Evolutionary conservation across 23 tunicate species (phyloP).

Genomic region (Pegea sp.): DNA sequence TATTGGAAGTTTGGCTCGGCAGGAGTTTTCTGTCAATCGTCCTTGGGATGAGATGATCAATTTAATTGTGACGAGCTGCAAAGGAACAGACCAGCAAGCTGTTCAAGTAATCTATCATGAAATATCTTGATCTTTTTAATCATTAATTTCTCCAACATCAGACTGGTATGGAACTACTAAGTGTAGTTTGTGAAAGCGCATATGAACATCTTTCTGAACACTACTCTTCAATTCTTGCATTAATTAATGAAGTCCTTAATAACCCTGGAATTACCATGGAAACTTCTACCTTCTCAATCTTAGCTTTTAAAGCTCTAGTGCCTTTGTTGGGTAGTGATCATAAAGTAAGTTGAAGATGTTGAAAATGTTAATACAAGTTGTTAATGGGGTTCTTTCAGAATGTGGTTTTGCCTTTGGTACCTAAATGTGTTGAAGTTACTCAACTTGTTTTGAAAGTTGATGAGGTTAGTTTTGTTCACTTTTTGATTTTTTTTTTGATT

Average conservation of each 20-base stretch:
- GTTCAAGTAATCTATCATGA: too few species aligned
- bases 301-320: conserved; percentile 54
- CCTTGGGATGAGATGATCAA: too few species aligned
- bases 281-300: conserved; percentile 24
- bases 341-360: conserved; percentile 17
- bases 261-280: conserved; percentile 3
- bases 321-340: conserved; percentile 77
- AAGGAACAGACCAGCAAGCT: too few species aligned
- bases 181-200: conserved; percentile 40
- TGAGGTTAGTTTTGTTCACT: neutral
- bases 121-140: too few species aligned
- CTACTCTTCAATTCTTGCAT: conserved; percentile 18
- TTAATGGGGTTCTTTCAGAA: conserved; percentile 26
- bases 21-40: too few species aligned
- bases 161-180: conserved; percentile 26
- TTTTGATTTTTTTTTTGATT: neutral
- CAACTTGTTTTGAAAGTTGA: conserved; percentile 13
- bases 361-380: too few species aligned
- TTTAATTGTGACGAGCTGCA: too few species aligned
- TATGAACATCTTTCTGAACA: conserved; percentile 21
- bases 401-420: conserved; percentile 50
- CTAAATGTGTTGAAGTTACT: conserved; percentile 43
- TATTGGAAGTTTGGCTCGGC: too few species aligned
- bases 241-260: conserved; percentile 18
- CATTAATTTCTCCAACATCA: too few species aligned